Conservation (phyloP, 2,797 vertebrate genomes). For the Sebastes iracundus region DNA sequence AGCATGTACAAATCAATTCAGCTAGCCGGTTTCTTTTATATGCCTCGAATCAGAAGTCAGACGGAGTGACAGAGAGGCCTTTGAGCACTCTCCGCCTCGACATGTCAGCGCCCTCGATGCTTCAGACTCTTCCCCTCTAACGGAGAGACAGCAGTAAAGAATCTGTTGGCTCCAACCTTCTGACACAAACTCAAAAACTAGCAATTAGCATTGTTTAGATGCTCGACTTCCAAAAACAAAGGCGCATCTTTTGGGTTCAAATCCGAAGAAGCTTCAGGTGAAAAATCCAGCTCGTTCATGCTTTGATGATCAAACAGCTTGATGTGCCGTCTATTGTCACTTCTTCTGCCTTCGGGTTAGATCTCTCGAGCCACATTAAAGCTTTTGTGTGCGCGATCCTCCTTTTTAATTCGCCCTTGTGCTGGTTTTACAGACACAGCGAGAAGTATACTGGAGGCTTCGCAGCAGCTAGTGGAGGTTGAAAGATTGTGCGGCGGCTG, state of each 20-base stretch:
- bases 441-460: slow-evolving; percentile 38
- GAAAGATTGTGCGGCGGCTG: slow-evolving; percentile 62
- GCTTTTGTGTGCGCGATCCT: not conserved
- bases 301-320: slow-evolving; percentile 30
- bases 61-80: not conserved
- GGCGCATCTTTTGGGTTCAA: not conserved
- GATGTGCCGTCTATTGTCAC: slow-evolving; percentile 18
- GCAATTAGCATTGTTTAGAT: slow-evolving; percentile 47
- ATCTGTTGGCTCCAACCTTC: not conserved
- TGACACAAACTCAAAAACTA: slow-evolving; percentile 14
- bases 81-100: slow-evolving; percentile 1
- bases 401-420: not conserved
- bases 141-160: not conserved
- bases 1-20: slow-evolving; percentile 76
- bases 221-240: slow-evolving; percentile 27
- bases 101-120: slow-evolving; percentile 11
- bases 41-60: slow-evolving; percentile 31
- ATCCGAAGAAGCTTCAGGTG: slow-evolving; percentile 4
- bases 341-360: not conserved
- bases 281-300: not conserved
- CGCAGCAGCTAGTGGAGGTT: slow-evolving; percentile 53
- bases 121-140: slow-evolving; percentile 1
- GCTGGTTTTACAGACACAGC: slow-evolving; percentile 22
- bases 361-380: slow-evolving; percentile 23
- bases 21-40: slow-evolving; percentile 28